phyloP scores from a whole-genome alignment of 2,888 invertebrate genomes.

The Cataglyphis albicans region DNA sequence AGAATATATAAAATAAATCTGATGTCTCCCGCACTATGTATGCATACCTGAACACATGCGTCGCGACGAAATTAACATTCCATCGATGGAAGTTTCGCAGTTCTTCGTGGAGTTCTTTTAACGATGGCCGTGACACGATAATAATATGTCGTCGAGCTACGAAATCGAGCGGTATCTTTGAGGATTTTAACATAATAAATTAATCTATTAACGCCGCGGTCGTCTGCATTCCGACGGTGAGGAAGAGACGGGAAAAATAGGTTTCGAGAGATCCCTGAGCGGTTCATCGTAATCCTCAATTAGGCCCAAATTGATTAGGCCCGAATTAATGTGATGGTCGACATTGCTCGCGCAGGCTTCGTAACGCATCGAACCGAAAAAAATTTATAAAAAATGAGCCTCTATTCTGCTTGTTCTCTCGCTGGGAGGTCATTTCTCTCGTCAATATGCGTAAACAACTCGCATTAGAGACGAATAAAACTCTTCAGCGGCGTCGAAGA shows the following conservation, averaged over 20 bases:
- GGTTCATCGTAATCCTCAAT: conserved; percentile 83
- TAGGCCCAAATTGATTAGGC: conserved; percentile 85
- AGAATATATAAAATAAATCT: conserved; percentile 35
- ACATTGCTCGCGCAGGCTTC: conserved; percentile 52
- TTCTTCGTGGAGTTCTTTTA: conserved; percentile 71
- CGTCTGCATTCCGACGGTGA: conserved; percentile 65
- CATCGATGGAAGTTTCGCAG: conserved; percentile 67
- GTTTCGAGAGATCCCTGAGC: conserved; percentile 61
- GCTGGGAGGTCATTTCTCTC: conserved; percentile 35
- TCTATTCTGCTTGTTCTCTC: conserved; percentile 16
- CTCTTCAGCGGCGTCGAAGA: conserved; percentile 9
- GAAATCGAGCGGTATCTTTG: conserved; percentile 82
- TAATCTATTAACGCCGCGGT: conserved; percentile 84
- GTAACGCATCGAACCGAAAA: conserved; percentile 57
- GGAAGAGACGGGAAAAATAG: conserved; percentile 26
- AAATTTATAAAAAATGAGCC: conserved; percentile 45
- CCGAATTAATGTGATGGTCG: conserved; percentile 79
- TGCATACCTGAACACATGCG: conserved; percentile 57
- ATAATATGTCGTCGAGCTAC: conserved; percentile 82
- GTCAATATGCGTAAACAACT: neutral
- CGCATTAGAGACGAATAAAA: neutral
- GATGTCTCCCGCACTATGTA: conserved; percentile 65
- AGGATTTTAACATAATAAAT: conserved; percentile 84
- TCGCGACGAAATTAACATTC: conserved; percentile 80
- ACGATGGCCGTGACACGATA: conserved; percentile 83